Evolutionary conservation across 2,113 vertebrate species (phyloP).

Genomic region (Tapirus terrestris): DNA sequence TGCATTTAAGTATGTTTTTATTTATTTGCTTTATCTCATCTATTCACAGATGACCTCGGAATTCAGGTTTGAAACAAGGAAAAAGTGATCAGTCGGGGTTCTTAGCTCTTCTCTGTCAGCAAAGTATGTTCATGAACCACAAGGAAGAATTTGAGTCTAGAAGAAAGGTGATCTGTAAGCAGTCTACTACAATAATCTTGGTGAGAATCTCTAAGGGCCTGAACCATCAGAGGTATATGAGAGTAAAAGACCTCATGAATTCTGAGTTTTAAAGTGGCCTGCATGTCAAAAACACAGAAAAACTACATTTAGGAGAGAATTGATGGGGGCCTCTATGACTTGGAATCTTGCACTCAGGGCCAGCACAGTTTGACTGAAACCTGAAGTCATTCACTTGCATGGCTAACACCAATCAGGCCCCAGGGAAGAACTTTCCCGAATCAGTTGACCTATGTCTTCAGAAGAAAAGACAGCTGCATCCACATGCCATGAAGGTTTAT

Average conservation of each 20-base stretch:
- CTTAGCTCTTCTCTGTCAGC: background rate
- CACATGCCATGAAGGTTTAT: background rate
- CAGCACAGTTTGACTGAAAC: background rate
- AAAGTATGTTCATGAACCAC: background rate
- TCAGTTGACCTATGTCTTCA: background rate
- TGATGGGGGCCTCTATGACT: background rate
- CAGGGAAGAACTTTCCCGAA: background rate
- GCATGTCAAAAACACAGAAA: background rate
- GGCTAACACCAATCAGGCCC: background rate
- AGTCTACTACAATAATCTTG: background rate
- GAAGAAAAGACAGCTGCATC: background rate
- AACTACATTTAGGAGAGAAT: background rate
- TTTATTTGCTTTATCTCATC: background rate
- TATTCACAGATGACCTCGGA: background rate
- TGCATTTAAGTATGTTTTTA: background rate
- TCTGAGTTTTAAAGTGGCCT: background rate
- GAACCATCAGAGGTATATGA: background rate
- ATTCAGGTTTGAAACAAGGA: constrained; percentile 10
- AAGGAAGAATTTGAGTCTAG: background rate
- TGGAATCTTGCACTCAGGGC: background rate
- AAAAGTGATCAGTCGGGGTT: background rate
- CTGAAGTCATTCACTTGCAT: background rate
- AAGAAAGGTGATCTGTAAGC: background rate
- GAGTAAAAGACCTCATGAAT: background rate
- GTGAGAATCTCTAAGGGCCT: background rate